A percentile compares a stretch with the other conserved stretches of the same genome.
Conservation (phyloP, 1,140 invertebrate species). For the Drosophila erecta region DNA sequence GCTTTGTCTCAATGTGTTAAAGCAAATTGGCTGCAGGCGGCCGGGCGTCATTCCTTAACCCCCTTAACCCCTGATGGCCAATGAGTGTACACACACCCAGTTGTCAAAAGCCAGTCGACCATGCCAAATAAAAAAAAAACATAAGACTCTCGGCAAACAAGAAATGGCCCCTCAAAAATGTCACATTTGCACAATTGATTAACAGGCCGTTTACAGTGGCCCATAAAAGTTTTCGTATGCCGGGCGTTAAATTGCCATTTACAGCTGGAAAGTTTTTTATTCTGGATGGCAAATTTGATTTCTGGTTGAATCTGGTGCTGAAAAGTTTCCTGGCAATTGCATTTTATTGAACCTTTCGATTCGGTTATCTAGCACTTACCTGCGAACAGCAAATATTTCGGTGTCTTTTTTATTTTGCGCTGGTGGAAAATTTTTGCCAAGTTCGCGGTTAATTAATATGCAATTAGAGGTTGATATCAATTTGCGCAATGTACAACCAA, state of each 20-base stretch:
- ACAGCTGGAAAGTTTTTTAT: constrained; percentile 12
- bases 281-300: constrained; percentile 15
- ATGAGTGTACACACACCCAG: constrained; percentile 3
- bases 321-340: not conserved
- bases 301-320: constrained; percentile 29
- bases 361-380: constrained; percentile 48
- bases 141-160: constrained; percentile 24
- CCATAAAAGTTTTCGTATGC: constrained; percentile 43
- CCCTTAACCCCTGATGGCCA: constrained; percentile 18
- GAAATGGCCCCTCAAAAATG: constrained; percentile 38
- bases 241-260: constrained; percentile 48
- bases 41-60: constrained; percentile 30
- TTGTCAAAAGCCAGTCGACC: constrained; percentile 35
- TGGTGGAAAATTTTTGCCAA: constrained; percentile 46
- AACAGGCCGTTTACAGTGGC: constrained; percentile 44
- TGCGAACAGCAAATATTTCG: constrained; percentile 38
- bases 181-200: constrained; percentile 49
- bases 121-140: constrained; percentile 25
- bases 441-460: constrained; percentile 50
- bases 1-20: constrained; percentile 51
- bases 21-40: constrained; percentile 45
- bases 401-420: constrained; percentile 6
- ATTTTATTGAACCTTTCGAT: constrained; percentile 23
- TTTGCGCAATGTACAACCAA: constrained; percentile 40
- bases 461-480: constrained; percentile 42